Evolutionary conservation across 2,888 invertebrate genomes (phyloP), one percentile per base, ranked within the genome.

Genomic region (Netelia fuscicornis): DNA sequence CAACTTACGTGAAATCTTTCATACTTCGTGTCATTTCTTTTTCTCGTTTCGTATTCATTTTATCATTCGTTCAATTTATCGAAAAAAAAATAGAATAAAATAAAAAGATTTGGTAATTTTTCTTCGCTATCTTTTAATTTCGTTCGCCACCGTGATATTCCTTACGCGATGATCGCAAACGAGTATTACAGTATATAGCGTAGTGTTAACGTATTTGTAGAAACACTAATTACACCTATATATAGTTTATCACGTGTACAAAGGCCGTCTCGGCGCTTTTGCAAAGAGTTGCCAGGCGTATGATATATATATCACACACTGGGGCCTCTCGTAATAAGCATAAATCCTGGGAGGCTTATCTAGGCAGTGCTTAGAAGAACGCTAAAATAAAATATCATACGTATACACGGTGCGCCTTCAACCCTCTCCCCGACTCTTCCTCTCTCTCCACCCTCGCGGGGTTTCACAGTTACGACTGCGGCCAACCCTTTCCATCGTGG

Each of bases 281-380:
- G 70, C 48, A 54, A 70, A 70, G 54, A 56, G 56, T 70, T 48
- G 42, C 68, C n/a, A 56, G 42, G 30, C 71, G 25, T 11, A 23
- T 20, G n/a, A 44, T 37, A 37, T 37, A 65, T 44, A 44, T 65
- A 11, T n/a, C 58, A 23, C 48, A 54, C 77, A 37, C 77, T 52
- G 81, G 87, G 88, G 89, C 87, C 88, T 89, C 90, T 89, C 90
- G 93, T 93, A 93, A 93, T 93, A 93, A 93, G 93, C 93, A 93
- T 93, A 93, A 93, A 93, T 93, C 93, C 93, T 92, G 90, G 87
- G 89, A 90, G 93, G 93, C 93, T 93, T 93, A 93, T 93, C 93
- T 93, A 92, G 90, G 68, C 90, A 89, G 89, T 89, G 90, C 90
- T 91, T 92, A 93, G 92, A 93, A 92, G 93, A 93, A 93, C 91